Conservation (phyloP, 2,888 invertebrate genomes). For the Poecilobothrus nobilitatus region DNA sequence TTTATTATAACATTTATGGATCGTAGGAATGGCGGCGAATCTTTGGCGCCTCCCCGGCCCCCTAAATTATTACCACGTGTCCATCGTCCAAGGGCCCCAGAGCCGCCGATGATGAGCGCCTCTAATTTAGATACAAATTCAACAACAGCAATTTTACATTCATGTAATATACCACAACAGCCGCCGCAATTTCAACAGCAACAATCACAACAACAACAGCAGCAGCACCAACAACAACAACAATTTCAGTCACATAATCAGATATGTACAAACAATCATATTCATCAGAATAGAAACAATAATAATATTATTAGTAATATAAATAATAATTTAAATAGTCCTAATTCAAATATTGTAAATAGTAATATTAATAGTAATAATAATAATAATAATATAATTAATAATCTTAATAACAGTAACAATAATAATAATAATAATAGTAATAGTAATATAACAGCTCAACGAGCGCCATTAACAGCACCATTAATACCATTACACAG, state of each 20-base stretch:
- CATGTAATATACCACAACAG: conserved; percentile 19
- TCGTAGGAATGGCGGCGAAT: conserved; percentile 65
- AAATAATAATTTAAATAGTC: conserved; percentile 22
- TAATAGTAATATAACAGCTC: conserved; percentile 13
- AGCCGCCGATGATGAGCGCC: conserved; percentile 50
- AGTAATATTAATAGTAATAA: conserved; percentile 29
- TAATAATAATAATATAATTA: conserved; percentile 8
- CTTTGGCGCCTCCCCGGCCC: conserved; percentile 66
- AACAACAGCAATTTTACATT: conserved; percentile 22
- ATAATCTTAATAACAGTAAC: neutral
- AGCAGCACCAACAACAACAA: conserved; percentile 20
- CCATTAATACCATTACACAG: conserved; percentile 27
- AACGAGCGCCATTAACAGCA: conserved; percentile 25
- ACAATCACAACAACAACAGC: conserved; percentile 17
- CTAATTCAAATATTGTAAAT: conserved; percentile 18
- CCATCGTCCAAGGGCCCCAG: conserved; percentile 52
- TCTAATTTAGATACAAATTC: conserved; percentile 27
- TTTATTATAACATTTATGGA: conserved; percentile 50
- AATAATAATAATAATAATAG: conserved; percentile 17
- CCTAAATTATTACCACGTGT: conserved; percentile 65
- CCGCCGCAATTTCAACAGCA: conserved; percentile 14
- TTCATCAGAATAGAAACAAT: conserved; percentile 25
- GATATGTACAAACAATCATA: conserved; percentile 31
- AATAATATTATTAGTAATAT: conserved; percentile 22
- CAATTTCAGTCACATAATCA: conserved; percentile 25